Base-by-base conservation (phyloP, 2,113 vertebrate species). In the Aphelocoma coerulescens region DNA sequence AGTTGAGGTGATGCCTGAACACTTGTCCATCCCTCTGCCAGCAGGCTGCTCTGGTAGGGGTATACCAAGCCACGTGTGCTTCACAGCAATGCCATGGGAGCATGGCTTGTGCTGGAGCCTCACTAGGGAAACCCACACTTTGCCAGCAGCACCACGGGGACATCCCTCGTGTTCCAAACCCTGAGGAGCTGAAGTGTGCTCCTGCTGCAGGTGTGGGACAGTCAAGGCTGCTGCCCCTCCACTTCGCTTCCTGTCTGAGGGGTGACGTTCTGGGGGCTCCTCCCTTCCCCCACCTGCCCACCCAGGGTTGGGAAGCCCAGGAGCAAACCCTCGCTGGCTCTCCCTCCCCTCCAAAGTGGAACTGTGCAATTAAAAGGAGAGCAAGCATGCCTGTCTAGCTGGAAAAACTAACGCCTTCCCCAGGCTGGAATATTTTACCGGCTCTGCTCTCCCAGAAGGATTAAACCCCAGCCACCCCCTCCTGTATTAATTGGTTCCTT, bases 61-160 rank as follows among this genome's bases (percentile, higher is more conserved):
- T 7, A 1, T 22, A 11, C n/a, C 78, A 6, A 27, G 44, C 37
- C 3, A 1, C 3, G 7, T 0, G 0, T 14, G 10, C 59, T 58
- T 35, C 5, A 24, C 74, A n/a, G 62, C 16, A 11, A 7, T 37
- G 59, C 51, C 3, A 2, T 11, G 89, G 20, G 28, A 54, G 32
- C 79, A 13, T 2, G 16, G 44, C 55, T 88, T 37, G 6, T 54
- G 8, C 72, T 32, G 2, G 58, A 59, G 41, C 63, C 9, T 48
- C 55, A 1, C 55, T 3, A 1, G 37, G 51, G 33, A 32, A 46
- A 35, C 26, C 83, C 58, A 7, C 30, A 23, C 41, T 37, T 69
- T 57, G 4, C 30, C 3, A 5, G 49, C 10, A 11, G 62, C 67
- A 44, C 48, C 4, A 0, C 1, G 5, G 39, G 59, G 68, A 30